Percentiles rank a stretch among this genome's conserved stretches.
Conservation (phyloP, 2,113 vertebrate genomes). For the Myrmecophaga tridactyla region DNA sequence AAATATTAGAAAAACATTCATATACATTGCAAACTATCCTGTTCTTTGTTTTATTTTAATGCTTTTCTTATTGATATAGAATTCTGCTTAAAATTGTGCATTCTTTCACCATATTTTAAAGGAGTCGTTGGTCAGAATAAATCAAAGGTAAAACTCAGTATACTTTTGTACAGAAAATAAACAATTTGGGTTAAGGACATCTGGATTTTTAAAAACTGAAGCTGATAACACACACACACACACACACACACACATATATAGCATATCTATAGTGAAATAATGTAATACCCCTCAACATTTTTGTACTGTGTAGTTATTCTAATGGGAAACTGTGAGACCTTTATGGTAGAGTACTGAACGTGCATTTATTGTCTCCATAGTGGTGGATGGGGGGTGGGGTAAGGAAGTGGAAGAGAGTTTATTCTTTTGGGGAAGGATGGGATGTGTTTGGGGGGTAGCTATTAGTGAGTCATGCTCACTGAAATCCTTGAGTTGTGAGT, state of each 20-base stretch:
- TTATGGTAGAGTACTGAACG: neutral
- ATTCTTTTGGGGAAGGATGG: neutral
- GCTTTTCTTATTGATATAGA: constrained; percentile 51
- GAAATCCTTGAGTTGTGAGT: neutral
- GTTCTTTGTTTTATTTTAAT: constrained; percentile 72
- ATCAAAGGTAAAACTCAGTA: neutral
- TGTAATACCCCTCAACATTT: neutral
- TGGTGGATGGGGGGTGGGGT: no score
- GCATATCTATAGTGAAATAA: neutral
- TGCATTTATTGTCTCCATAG: neutral
- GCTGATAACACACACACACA: neutral
- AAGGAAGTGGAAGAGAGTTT: neutral
- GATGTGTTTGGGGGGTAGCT: neutral
- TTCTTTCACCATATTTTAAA: neutral
- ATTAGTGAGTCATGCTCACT: neutral
- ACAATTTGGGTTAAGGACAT: constrained; percentile 12
- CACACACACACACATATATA: neutral
- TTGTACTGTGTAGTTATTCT: neutral
- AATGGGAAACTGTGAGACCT: neutral
- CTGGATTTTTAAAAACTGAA: constrained; percentile 30
- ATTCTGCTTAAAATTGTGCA: constrained; percentile 52
- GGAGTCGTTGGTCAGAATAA: neutral
- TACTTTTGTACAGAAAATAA: constrained; percentile 21
- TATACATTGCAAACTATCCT: constrained; percentile 63
- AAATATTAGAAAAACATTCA: constrained; percentile 72